Conservation (phyloP, 1,140 invertebrate genomes). For the Zaprionus nigranus region DNA sequence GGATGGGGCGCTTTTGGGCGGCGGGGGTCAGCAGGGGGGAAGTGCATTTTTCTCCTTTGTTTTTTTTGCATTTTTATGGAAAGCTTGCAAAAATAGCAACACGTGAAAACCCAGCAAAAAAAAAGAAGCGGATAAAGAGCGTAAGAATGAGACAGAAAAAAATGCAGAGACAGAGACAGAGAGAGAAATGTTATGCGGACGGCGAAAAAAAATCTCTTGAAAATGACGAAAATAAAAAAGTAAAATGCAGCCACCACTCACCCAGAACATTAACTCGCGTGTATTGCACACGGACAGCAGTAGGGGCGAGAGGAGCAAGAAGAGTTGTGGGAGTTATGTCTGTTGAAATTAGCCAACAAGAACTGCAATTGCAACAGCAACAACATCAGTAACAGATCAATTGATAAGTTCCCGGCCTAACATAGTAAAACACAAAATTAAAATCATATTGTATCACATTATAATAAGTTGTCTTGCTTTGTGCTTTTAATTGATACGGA, state of each 20-base stretch:
- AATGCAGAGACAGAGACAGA: background rate
- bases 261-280: constrained; percentile 49
- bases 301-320: constrained; percentile 19
- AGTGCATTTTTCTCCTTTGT: constrained; percentile 33
- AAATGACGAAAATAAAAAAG: constrained; percentile 75
- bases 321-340: constrained; percentile 9
- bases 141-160: background rate
- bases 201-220: constrained; percentile 54
- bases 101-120: constrained; percentile 68
- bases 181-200: constrained; percentile 27
- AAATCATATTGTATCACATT: no score
- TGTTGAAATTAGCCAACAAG: background rate
- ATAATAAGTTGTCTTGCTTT: no score
- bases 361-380: background rate
- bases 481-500: no score
- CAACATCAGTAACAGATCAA: background rate
- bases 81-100: constrained; percentile 73
- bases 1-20: no score
- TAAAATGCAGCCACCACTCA: constrained; percentile 61
- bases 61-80: constrained; percentile 50
- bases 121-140: background rate
- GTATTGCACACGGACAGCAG: constrained; percentile 26
- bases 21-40: constrained; percentile 27
- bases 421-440: background rate
- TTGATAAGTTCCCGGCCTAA: no score